Conservation (phyloP, 2,888 invertebrate species). For the Tiliacea aurago region DNA sequence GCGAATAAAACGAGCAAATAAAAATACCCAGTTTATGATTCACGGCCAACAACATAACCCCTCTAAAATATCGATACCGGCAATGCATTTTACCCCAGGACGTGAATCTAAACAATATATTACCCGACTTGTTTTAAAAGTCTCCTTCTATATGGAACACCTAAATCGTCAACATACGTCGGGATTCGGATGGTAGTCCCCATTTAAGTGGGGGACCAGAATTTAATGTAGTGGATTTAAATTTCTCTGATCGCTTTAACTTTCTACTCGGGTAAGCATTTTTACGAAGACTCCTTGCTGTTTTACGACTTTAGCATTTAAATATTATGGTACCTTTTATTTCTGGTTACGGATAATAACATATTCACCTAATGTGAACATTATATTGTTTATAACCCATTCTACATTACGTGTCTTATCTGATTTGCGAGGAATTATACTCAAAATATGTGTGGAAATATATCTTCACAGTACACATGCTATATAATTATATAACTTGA, state of each 20-base stretch:
- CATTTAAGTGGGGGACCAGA: constrained; percentile 63
- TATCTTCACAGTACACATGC: background rate
- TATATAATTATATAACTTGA: constrained; percentile 32
- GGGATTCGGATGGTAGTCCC: constrained; percentile 73
- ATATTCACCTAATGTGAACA: constrained; percentile 5
- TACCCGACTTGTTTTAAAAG: constrained; percentile 66
- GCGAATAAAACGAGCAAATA: constrained; percentile 61
- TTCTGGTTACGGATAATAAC: constrained; percentile 8
- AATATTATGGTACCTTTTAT: constrained; percentile 31
- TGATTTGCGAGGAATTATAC: constrained; percentile 1
- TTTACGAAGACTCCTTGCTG: constrained; percentile 45
- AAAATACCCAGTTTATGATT: constrained; percentile 71
- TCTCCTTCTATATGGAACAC: constrained; percentile 55
- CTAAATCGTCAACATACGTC: constrained; percentile 64
- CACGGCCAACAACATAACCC: constrained; percentile 70
- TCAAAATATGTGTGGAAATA: background rate
- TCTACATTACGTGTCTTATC: background rate
- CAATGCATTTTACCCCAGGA: constrained; percentile 57
- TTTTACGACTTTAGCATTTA: constrained; percentile 43
- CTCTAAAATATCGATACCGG: constrained; percentile 30
- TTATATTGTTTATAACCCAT: background rate
- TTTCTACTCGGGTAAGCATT: constrained; percentile 41
- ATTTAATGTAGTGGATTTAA: constrained; percentile 76
- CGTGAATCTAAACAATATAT: constrained; percentile 64
- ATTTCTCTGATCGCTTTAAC: constrained; percentile 67